phyloP scores from a whole-genome alignment of 2,888 invertebrate species.

The Thalpophila matura region DNA sequence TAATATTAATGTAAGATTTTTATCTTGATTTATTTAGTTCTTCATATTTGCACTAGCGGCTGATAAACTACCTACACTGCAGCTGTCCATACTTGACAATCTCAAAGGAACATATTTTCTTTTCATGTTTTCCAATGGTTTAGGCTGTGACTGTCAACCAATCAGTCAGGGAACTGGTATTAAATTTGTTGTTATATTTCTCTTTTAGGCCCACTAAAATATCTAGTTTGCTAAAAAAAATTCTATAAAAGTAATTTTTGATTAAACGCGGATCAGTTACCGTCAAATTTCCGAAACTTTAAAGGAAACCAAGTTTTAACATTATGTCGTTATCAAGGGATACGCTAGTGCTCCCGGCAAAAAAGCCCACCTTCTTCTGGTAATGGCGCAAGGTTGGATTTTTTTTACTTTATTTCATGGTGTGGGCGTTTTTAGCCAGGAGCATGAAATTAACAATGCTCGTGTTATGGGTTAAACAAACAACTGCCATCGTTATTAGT shows the following conservation, averaged over 20 bases:
- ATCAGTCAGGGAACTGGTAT: too few relatives aligned
- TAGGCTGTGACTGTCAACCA: too few relatives aligned
- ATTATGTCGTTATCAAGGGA: slow-evolving; percentile 26
- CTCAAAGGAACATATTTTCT: too few relatives aligned
- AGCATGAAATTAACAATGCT: slow-evolving; percentile 10
- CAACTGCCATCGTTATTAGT: slow-evolving; percentile 14
- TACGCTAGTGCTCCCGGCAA: slow-evolving; percentile 17
- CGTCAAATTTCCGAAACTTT: slow-evolving; percentile 7
- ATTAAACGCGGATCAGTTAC: slow-evolving; percentile 3
- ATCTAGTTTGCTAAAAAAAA: slow-evolving; percentile 10
- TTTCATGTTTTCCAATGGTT: too few relatives aligned
- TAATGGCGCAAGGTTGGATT: not conserved
- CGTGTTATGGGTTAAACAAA: slow-evolving; percentile 22
- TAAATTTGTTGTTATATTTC: too few relatives aligned
- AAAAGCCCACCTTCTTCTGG: slow-evolving; percentile 12
- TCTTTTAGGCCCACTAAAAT: not conserved
- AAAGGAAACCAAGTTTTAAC: slow-evolving; percentile 25
- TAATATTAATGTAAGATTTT: slow-evolving; percentile 14
- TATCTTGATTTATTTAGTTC: not conserved
- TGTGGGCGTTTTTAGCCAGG: slow-evolving; percentile 20
- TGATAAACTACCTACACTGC: too few relatives aligned
- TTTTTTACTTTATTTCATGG: slow-evolving; percentile 13
- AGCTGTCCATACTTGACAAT: too few relatives aligned
- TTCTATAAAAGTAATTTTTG: slow-evolving; percentile 2
- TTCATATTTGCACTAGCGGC: too few relatives aligned